Percentiles rank a stretch among this genome's conserved stretches.
These are phyloP conservation scores for Mus musculus DNA, from an alignment of 2,113 vertebrate genomes.

Conservation along the genomic window DNA sequence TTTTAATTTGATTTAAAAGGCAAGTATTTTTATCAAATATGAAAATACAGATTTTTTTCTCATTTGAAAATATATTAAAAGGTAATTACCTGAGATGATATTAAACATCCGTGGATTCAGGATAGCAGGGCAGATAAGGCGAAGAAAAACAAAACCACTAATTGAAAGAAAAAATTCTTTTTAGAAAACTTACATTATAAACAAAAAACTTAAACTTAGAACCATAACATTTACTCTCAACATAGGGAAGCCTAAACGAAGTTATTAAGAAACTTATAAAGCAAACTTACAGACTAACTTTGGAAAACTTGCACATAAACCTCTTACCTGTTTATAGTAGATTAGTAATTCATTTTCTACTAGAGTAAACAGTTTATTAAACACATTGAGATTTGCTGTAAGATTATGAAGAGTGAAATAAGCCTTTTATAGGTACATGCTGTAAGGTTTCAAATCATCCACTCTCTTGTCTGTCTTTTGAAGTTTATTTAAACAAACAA, in stretches of 20 bases:
- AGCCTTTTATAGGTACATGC: background rate
- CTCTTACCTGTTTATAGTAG: background rate
- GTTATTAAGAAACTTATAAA: conserved; percentile 45
- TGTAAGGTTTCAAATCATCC: background rate
- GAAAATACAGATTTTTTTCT: background rate
- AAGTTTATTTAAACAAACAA: conserved; percentile 31
- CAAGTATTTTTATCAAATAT: conserved; percentile 9
- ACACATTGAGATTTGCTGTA: conserved; percentile 34
- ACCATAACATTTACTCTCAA: conserved; percentile 9
- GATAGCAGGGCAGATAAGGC: conserved; percentile 98
- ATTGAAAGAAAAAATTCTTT: conserved; percentile 64
- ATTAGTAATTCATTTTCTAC: background rate
- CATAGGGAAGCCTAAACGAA: background rate
- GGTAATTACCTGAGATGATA: conserved; percentile 96
- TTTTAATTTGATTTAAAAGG: conserved; percentile 6
- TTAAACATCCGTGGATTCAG: conserved; percentile 99
- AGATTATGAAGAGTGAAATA: background rate
- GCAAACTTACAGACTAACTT: background rate
- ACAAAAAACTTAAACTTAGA: conserved; percentile 40
- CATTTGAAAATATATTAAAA: conserved; percentile 59
- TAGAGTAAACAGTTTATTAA: background rate
- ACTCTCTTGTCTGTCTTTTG: conserved; percentile 2
- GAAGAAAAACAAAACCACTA: conserved; percentile 99
- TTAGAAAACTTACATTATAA: conserved; percentile 62
- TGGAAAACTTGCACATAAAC: background rate